Base-by-base conservation (phyloP, 1,140 invertebrate genomes). In the Zeugodacus cucurbitae region DNA sequence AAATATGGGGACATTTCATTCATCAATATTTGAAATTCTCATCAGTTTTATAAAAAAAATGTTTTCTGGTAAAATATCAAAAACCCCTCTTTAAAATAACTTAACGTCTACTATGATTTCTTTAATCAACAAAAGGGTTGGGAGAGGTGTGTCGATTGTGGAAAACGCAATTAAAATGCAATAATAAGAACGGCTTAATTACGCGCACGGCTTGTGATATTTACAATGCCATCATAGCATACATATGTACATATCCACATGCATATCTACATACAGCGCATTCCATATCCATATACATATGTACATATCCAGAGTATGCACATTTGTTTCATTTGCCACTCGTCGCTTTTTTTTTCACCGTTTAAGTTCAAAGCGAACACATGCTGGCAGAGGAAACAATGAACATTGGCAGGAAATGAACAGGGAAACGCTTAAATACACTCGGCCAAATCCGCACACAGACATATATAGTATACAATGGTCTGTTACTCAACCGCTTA, bases 111-210 rank as follows among this genome's bases (percentile, higher is more conserved):
- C 48, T 20, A 2, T 54, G 48, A 2, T 17, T 54, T 6, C 22
- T n/a, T 62, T 26, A 5, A 7, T 10, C 58, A 62, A n/a, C 58
- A 62, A 62, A 62, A n/a, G n/a, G 10, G 22, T 14, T 62, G 58
- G 58, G 6, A 62, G 58, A 6, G 17, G 34, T 17, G 34, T 74
- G 32, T 22, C 22, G 37, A 22, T 54, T 48, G n/a, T 17, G 26
- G 74, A 48, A 48, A 44, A 82, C 37, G 74, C 74, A 82, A 82
- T 82, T 82, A 82, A 82, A 82, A 82, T 54, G 74, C 41, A 82
- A 82, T 82, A 82, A 26, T 48, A 82, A 29, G 41, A 82, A 82
- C 74, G 74, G 74, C 74, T 82, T 82, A 82, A 82, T 82, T 82
- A 82, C 74, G 41, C 41, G 41, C n/a, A 22, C 41, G 48, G n/a